Conservation (phyloP, 2,888 invertebrate genomes). For the Eueremaeus valkanovi region DNA sequence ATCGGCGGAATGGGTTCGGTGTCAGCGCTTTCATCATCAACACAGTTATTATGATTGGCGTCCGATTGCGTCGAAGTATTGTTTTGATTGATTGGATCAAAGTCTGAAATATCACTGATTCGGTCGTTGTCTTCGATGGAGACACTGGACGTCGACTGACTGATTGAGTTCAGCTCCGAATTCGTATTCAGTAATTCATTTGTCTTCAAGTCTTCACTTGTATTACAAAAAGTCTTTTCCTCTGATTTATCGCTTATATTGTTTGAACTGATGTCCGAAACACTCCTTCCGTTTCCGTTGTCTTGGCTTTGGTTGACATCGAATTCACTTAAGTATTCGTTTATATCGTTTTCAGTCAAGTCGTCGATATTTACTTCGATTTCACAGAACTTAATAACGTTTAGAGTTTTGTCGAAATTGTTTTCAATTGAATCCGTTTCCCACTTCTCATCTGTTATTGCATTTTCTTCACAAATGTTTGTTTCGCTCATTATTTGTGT, state of each 20-base stretch:
- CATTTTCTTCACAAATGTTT: neutral
- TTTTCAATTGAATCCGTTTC: slow-evolving; percentile 15
- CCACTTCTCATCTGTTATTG: neutral
- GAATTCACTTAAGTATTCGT: slow-evolving; percentile 32
- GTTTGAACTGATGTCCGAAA: neutral
- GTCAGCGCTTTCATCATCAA: neutral
- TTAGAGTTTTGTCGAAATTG: neutral
- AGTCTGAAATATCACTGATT: slow-evolving; percentile 6
- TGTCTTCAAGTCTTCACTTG: no score
- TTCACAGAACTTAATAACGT: slow-evolving; percentile 2
- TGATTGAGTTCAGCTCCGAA: neutral
- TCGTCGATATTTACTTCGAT: slow-evolving; percentile 8
- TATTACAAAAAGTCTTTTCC: neutral
- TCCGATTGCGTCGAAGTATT: neutral
- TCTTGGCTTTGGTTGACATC: neutral
- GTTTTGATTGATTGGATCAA: neutral
- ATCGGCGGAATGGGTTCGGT: neutral
- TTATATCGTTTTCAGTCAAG: slow-evolving; percentile 35
- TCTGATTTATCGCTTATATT: neutral
- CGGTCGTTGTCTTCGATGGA: slow-evolving; percentile 3
- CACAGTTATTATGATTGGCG: neutral
- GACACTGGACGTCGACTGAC: slow-evolving; percentile 17
- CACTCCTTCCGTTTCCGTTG: neutral
- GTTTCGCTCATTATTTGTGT: neutral
- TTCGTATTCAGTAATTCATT: neutral